phyloP scores from a whole-genome alignment of 2,888 invertebrate genomes.

The Lobophora halterata region DNA sequence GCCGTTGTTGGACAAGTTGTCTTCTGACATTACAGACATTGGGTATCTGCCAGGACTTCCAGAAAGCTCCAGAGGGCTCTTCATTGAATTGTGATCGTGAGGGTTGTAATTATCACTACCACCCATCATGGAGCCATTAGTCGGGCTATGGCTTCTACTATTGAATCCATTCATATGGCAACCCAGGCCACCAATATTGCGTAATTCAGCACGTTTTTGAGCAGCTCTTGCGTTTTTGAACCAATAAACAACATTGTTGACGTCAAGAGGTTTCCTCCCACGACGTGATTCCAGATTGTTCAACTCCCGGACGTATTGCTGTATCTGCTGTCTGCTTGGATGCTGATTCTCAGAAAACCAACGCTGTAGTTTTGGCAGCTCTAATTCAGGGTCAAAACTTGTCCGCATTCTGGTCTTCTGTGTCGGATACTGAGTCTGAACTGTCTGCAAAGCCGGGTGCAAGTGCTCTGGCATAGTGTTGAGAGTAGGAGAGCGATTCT shows the following conservation, averaged over 20 bases:
- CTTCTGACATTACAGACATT: conserved; percentile 84
- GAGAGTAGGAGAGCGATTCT: conserved; percentile 71
- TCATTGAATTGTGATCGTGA: conserved; percentile 81
- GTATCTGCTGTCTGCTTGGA: conserved; percentile 97
- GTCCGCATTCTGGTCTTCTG: conserved; percentile 97
- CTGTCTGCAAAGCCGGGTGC: conserved; percentile 88
- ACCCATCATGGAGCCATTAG: conserved; percentile 82
- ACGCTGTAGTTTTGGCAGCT: conserved; percentile 96
- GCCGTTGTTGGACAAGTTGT: conserved; percentile 82
- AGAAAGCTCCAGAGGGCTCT: conserved; percentile 82
- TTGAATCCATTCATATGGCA: conserved; percentile 84
- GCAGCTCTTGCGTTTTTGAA: conserved; percentile 99
- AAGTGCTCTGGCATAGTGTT: conserved; percentile 77
- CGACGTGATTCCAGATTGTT: conserved; percentile 95
- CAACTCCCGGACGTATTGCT: conserved; percentile 95
- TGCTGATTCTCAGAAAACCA: conserved; percentile 99
- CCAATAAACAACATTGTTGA: conserved; percentile 98
- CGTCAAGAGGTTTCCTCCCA: conserved; percentile 95
- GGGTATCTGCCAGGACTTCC: conserved; percentile 80
- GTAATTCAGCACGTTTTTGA: conserved; percentile 93
- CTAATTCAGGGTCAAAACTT: conserved; percentile 97
- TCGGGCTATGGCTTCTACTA: conserved; percentile 83
- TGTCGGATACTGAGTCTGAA: conserved; percentile 88
- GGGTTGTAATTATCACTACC: conserved; percentile 82
- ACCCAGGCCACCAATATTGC: conserved; percentile 81